phyloP scores from a whole-genome alignment of 2,113 vertebrate genomes.

The Dasypus novemcinctus region DNA sequence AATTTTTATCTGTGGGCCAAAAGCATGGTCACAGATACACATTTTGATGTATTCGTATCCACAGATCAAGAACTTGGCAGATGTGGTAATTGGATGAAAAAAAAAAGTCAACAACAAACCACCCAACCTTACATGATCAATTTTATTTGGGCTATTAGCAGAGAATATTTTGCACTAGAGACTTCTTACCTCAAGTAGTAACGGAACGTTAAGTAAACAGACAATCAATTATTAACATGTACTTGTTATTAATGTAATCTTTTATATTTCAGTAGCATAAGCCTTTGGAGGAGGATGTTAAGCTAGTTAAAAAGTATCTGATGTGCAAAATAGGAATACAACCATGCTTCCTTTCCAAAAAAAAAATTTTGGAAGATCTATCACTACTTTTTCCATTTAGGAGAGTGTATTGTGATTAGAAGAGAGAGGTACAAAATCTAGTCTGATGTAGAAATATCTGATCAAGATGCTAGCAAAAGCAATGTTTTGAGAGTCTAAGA shows the following conservation, averaged over 20 bases:
- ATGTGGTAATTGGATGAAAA: background rate
- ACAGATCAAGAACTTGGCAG: conserved; percentile 15
- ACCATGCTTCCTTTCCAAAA: background rate
- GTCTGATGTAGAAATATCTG: background rate
- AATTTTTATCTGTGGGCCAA: background rate
- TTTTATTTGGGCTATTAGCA: conserved; percentile 70
- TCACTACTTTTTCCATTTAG: conserved; percentile 29
- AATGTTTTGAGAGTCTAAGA: background rate
- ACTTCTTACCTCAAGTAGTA: conserved; percentile 64
- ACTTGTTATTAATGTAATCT: conserved; percentile 47
- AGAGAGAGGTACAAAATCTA: background rate
- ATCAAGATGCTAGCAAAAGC: background rate
- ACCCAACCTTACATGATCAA: conserved; percentile 49
- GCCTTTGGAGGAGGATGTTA: conserved; percentile 14
- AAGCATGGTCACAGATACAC: background rate
- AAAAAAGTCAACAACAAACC: conserved; percentile 29
- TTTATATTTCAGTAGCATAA: conserved; percentile 14
- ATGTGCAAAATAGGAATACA: background rate
- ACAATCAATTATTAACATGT: conserved; percentile 71
- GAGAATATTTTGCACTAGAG: conserved; percentile 72
- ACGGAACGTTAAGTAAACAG: conserved; percentile 69
- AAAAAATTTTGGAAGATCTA: background rate
- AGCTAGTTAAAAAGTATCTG: conserved; percentile 7
- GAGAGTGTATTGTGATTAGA: background rate
- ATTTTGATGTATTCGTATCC: background rate